A percentile compares a stretch with the other conserved stretches of the same genome.
phyloP scores from a whole-genome alignment of 2,888 invertebrate genomes.

The Dasysyrphus tricinctus region DNA sequence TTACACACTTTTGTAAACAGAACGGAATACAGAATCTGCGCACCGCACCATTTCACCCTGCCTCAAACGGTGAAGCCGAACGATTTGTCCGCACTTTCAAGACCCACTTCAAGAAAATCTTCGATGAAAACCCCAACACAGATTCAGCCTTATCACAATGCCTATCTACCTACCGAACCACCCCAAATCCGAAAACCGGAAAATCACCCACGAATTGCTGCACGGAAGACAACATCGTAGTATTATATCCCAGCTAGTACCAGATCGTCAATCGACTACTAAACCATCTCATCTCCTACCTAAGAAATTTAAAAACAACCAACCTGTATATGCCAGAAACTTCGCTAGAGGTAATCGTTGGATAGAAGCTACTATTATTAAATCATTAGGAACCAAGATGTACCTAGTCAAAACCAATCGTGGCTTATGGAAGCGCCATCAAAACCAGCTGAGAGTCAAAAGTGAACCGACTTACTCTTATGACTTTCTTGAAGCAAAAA shows the following conservation, averaged over 20 bases:
- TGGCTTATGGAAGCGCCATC: constrained; percentile 4
- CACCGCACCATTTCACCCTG: constrained; percentile 69
- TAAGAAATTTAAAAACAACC: neutral
- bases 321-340: no score
- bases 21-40: constrained; percentile 76
- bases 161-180: no score
- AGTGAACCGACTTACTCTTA: neutral
- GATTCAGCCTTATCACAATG: no score
- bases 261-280: neutral
- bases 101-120: constrained; percentile 8
- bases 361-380: no score
- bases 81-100: constrained; percentile 31
- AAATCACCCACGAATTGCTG: constrained; percentile 22
- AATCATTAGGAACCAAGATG: no score
- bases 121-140: neutral
- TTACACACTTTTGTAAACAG: constrained; percentile 71
- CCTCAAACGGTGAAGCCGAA: constrained; percentile 76
- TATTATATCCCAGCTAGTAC: constrained; percentile 11
- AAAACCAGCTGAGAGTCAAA: constrained; percentile 9
- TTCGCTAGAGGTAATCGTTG: no score
- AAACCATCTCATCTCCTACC: neutral
- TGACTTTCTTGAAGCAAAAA: constrained; percentile 14
- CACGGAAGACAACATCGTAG: constrained; percentile 4
- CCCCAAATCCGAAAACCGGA: constrained; percentile 15
- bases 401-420: constrained; percentile 1